A percentile compares a stretch with the other conserved stretches of the same genome.
Conservation (phyloP, 2,888 invertebrate genomes). For the Pristionchus mayeri region DNA sequence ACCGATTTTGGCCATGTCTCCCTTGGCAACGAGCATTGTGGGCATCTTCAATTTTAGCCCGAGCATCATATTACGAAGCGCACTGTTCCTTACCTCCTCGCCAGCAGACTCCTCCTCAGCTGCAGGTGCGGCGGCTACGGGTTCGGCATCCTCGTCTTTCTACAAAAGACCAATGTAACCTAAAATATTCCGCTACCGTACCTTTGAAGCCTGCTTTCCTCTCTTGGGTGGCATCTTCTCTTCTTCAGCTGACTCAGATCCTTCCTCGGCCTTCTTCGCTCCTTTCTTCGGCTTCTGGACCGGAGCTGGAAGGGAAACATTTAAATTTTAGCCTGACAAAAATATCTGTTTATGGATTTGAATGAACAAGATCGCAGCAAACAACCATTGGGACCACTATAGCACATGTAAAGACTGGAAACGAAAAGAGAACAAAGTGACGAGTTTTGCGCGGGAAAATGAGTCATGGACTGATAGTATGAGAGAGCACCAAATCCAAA, state of each 20-base stretch:
- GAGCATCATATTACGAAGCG: background rate
- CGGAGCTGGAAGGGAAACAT: background rate
- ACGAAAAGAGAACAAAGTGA: background rate
- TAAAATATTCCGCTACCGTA: background rate
- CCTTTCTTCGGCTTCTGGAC: conserved; percentile 3
- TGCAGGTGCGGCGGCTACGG: background rate
- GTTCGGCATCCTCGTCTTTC: background rate
- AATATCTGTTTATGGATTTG: background rate
- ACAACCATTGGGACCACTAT: too few species aligned
- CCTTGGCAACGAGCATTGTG: too few species aligned
- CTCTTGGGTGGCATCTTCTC: conserved; percentile 16
- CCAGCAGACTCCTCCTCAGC: background rate
- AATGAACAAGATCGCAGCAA: too few species aligned
- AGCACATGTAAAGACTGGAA: background rate
- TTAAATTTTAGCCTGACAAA: background rate
- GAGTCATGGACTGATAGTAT: background rate
- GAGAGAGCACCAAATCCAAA: too few species aligned
- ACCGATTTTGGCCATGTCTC: too few species aligned
- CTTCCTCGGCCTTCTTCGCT: conserved; percentile 30
- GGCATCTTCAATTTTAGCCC: too few species aligned
- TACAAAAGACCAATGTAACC: background rate
- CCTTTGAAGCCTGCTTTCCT: background rate
- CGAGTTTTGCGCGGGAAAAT: background rate
- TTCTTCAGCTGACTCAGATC: background rate
- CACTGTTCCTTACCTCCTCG: background rate